Conservation (phyloP, 2,113 vertebrate genomes). For the Axis porcinus region DNA sequence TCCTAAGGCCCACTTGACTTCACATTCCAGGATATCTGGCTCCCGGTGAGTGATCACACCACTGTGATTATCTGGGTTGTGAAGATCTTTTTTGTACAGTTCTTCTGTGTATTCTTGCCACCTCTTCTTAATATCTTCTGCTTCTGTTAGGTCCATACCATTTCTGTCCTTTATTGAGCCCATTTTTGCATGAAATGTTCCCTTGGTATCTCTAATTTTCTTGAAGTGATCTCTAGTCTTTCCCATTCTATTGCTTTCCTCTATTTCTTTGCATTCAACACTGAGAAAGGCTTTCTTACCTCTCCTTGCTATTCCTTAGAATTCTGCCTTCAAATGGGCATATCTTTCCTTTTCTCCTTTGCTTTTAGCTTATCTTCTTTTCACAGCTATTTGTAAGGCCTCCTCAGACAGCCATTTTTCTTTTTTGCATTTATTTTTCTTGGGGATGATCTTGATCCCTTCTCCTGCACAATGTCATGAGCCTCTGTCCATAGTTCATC, state of each 20-base stretch:
- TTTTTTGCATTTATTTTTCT: not conserved
- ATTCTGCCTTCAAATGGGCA: not conserved
- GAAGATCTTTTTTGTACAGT: no score
- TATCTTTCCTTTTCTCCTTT: not conserved
- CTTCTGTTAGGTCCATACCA: not conserved
- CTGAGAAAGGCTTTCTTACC: not conserved
- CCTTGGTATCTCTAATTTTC: not conserved
- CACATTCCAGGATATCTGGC: no score
- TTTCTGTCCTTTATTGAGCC: not conserved
- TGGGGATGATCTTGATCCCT: not conserved
- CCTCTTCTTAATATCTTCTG: not conserved
- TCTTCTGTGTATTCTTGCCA: not conserved
- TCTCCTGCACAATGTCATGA: not conserved
- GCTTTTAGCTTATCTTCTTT: not conserved
- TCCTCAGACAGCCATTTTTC: not conserved
- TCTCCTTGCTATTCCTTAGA: not conserved
- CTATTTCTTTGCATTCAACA: not conserved
- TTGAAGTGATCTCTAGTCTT: not conserved
- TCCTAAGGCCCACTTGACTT: no score
- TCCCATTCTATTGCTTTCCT: not conserved
- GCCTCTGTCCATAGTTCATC: not conserved
- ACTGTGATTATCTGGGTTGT: no score
- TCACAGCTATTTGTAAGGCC: not conserved
- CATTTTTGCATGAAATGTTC: not conserved
- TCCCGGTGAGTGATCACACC: no score